Evolutionary conservation across 2,888 invertebrate species (phyloP), one percentile per base, ranked within the genome.

Genomic region (Melanotus villosus): DNA sequence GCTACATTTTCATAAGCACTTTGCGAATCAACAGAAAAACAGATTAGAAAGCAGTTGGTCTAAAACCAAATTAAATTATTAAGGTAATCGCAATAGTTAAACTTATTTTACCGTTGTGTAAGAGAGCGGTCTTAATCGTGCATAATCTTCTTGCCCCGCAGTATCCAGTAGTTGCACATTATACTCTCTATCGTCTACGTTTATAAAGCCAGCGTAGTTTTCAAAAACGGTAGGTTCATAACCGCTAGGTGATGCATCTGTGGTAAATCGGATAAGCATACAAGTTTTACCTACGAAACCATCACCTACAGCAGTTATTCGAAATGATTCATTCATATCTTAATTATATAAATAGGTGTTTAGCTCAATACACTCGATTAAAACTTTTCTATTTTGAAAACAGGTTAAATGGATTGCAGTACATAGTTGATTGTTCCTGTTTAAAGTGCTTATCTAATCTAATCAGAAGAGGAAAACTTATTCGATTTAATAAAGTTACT

Each of bases 271-370:
- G 0, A 58, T 10, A 4, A 96, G 89, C 81, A 96, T 87, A 83
- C 96, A 96, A n/a, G 96, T 96, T 87, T 96, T 96, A 65, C 96
- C 96, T 34, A 96, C 95, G 88, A 93, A 93, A 77, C 96, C 96
- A 84, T 96, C 96, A 56, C 95, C 96, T 54, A 96, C 94, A 69
- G 93, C 93, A 70, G 95, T 94, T 80, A 95, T 91, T 58, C 58
- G 58, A 23, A 45, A 64, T 0, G 56, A 45, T 12, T 56, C 45
- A 9, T 4, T 23, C 63, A 63, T 63, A 18, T 23, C 21, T 26
- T 54, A 10, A 5, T 19, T 38, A 16, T n/a, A 30, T 5, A 21
- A 5, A 7, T 41, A 18, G 16, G 1, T 16, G 5, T 18, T n/a
- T n/a, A n/a, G n/a, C n/a, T n/a, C n/a, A n/a, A n/a, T n/a, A n/a